Conservation (phyloP, 37 sponge, comb jelly and placozoan genomes). For the Axinella damicornis region DNA sequence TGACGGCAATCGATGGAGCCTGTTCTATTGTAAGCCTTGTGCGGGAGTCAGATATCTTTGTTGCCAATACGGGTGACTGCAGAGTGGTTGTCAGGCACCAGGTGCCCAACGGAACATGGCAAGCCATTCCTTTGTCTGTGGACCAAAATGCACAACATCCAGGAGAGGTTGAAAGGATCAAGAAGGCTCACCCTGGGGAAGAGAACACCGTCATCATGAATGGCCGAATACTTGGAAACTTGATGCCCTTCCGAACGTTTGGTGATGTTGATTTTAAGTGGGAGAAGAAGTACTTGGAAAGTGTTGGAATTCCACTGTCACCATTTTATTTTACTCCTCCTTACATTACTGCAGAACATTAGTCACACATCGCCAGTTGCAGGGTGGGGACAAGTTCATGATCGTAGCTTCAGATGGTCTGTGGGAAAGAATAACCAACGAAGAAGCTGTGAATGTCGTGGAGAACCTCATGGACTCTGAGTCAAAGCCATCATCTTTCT, state of each 20-base stretch:
- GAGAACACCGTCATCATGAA: conserved; percentile 53
- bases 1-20: conserved; percentile 70
- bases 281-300: conserved; percentile 53
- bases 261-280: conserved; percentile 92
- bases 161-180: conserved; percentile 73
- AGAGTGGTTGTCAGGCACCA: conserved; percentile 75
- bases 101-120: conserved; percentile 35
- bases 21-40: conserved; percentile 67
- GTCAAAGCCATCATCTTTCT: background rate
- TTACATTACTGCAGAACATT: conserved; percentile 89
- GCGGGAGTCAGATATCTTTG: conserved; percentile 30
- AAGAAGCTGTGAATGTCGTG: conserved; percentile 71
- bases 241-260: conserved; percentile 90
- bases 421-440: conserved; percentile 84
- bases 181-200: conserved; percentile 81
- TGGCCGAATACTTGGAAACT: conserved; percentile 71
- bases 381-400: conserved; percentile 63
- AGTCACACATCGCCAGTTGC: conserved; percentile 47
- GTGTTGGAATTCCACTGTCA: conserved; percentile 15
- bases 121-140: conserved; percentile 58
- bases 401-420: conserved; percentile 88
- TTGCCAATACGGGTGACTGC: conserved; percentile 91
- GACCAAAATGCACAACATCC: conserved; percentile 81
- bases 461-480: background rate
- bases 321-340: conserved; percentile 82